These are phyloP conservation scores for Tragelaphus imberbis DNA, from an alignment of 2,113 vertebrate species.

Conservation along the genomic window DNA sequence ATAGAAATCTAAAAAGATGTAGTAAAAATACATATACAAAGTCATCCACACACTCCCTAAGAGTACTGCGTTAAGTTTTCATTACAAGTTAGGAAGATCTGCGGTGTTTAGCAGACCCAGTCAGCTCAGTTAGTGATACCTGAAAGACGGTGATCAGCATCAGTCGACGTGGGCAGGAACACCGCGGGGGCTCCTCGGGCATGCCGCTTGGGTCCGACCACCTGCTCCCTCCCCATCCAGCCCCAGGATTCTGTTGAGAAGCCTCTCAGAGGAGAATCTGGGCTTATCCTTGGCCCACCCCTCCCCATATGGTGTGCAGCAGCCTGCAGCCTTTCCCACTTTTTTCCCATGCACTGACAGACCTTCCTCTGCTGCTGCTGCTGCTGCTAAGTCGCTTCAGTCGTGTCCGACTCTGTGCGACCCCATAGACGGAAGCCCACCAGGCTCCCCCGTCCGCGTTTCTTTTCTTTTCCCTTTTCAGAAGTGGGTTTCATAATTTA, in stretches of 20 bases:
- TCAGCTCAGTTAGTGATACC: background rate
- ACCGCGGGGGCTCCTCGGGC: background rate
- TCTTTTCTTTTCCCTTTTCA: background rate
- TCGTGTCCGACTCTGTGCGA: no score
- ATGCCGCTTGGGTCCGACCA: accelerated
- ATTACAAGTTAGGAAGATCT: background rate
- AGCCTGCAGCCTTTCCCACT: accelerated
- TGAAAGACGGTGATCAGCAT: background rate
- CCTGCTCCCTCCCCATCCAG: background rate
- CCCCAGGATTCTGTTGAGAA: background rate
- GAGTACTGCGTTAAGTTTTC: accelerated
- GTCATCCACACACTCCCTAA: background rate
- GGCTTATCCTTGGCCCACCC: no score
- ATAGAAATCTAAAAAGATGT: background rate
- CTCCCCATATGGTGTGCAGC: accelerated
- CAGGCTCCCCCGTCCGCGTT: no score
- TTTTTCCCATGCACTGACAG: background rate
- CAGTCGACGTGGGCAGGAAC: accelerated
- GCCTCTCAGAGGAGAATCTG: background rate
- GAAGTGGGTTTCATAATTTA: background rate
- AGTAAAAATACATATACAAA: background rate
- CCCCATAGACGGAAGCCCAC: no score
- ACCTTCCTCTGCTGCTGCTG: background rate
- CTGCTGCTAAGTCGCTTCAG: no score
- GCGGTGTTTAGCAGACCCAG: background rate